Evolutionary conservation across 2,888 invertebrate species (phyloP).

Genomic region (Caenorhabditis sp.): DNA sequence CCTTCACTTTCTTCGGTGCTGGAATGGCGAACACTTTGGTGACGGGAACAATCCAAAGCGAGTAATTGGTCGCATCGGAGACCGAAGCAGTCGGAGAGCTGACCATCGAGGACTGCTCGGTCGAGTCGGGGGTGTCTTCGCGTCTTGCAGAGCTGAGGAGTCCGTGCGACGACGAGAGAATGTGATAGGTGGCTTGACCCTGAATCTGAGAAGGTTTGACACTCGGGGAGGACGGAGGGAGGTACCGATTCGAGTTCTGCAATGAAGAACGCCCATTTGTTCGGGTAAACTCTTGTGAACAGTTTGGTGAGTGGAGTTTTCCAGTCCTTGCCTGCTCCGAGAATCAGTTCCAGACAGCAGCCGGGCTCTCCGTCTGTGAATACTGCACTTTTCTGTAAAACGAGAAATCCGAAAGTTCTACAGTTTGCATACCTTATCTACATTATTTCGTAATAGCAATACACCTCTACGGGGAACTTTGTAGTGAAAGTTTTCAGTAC

Average conservation of each 20-base stretch:
- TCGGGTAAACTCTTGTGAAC: slow-evolving; percentile 64
- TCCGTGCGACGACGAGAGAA: slow-evolving; percentile 56
- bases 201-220: slow-evolving; percentile 5
- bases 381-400: slow-evolving; percentile 64
- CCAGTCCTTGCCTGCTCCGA: slow-evolving; percentile 68
- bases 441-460: too few relatives aligned
- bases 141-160: slow-evolving; percentile 49
- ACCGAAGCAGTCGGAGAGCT: slow-evolving; percentile 64
- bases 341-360: slow-evolving; percentile 63
- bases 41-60: slow-evolving; percentile 70
- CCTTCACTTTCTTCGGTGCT: slow-evolving; percentile 66
- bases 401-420: background rate
- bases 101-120: slow-evolving; percentile 63
- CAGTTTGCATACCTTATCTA: too few relatives aligned
- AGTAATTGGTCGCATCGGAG: slow-evolving; percentile 60
- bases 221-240: background rate
- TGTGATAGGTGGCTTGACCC: slow-evolving; percentile 63
- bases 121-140: slow-evolving; percentile 67
- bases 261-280: slow-evolving; percentile 70
- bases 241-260: slow-evolving; percentile 64
- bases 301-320: slow-evolving; percentile 61
- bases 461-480: too few relatives aligned
- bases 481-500: too few relatives aligned
- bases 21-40: slow-evolving; percentile 67
- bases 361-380: slow-evolving; percentile 67